Base-by-base conservation (phyloP, 2,888 invertebrate genomes). In the Chaetoderma sp. region DNA sequence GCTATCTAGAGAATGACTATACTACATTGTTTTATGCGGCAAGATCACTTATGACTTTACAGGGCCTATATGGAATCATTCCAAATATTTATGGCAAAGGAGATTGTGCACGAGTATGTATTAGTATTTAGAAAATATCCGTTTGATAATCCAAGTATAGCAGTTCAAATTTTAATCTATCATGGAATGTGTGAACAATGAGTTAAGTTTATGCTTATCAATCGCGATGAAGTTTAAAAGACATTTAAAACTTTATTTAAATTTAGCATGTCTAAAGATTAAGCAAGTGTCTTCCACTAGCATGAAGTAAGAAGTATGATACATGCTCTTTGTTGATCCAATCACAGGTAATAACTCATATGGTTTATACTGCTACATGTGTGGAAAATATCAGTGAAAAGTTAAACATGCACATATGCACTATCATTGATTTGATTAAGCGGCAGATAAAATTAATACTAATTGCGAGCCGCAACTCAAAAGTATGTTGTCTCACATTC, bases 41-140 rank as follows among this genome's bases (percentile, higher is more conserved):
- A 0, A 92, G 93, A 81, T 94, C 96, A 0, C 88, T 98, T 59
- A 91, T 94, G 71, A 92, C 91, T 30, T 88, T 98, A 65, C 96
- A 98, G 83, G 92, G 92, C 65, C 86, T 95, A 30, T 98, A 94
- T 84, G 98, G 98, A 0, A 92, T 93, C 61, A 95, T 97, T 79
- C 93, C 94, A 10, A 91, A 92, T 78, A 91, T 98, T 2, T 93
- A 93, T 84, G 96, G 96, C 10, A 95, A 96, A 86, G 98, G 96
- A 1, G 89, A 90, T 36, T 93, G 93, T 50, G 94, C 96, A 0
- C 93, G 93, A 83, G 86, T 87, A 71, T 64, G 59, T 44, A n/a
- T 16, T 16, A 28, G 18, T 18, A 16, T 47, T n/a, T 10, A n/a
- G n/a, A n/a, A n/a, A n/a, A 13, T 39, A 39, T 10, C 39, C 10